Percentiles rank a stretch among this genome's conserved stretches.
Evolutionary conservation across 2,797 vertebrate genomes (phyloP).

Genomic region (Alosa sapidissima): DNA sequence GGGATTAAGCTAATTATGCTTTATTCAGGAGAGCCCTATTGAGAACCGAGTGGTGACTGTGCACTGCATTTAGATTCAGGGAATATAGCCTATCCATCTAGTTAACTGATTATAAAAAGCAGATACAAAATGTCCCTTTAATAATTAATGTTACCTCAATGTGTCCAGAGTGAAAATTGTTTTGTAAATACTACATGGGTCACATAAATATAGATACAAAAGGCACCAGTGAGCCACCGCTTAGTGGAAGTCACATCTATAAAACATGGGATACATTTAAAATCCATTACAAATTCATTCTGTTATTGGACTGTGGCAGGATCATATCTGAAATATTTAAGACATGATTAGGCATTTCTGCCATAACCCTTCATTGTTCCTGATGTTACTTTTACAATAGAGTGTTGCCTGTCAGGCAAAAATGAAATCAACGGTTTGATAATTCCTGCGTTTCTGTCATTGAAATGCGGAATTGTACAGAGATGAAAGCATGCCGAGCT

Average conservation of each 20-base stretch:
- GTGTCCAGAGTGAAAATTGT: background rate
- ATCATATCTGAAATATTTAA: background rate
- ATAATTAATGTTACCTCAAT: background rate
- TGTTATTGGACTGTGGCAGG: background rate
- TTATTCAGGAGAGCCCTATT: background rate
- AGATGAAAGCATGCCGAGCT: background rate
- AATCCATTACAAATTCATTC: background rate
- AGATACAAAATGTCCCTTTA: background rate
- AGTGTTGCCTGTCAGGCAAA: background rate
- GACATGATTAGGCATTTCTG: background rate
- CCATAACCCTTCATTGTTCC: background rate
- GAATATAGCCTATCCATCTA: background rate
- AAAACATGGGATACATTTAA: constrained; percentile 8
- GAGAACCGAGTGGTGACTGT: background rate
- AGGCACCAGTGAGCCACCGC: background rate
- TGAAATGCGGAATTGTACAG: background rate
- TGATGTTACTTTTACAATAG: background rate
- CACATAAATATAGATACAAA: background rate
- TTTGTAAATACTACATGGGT: constrained; percentile 21
- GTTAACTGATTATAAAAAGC: background rate
- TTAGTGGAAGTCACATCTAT: background rate
- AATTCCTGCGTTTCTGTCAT: background rate
- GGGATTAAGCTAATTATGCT: background rate
- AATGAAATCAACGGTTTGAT: background rate
- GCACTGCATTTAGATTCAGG: too few species aligned